Base-by-base conservation (phyloP, 2,113 vertebrate species). In the Grammomys dolichurus region DNA sequence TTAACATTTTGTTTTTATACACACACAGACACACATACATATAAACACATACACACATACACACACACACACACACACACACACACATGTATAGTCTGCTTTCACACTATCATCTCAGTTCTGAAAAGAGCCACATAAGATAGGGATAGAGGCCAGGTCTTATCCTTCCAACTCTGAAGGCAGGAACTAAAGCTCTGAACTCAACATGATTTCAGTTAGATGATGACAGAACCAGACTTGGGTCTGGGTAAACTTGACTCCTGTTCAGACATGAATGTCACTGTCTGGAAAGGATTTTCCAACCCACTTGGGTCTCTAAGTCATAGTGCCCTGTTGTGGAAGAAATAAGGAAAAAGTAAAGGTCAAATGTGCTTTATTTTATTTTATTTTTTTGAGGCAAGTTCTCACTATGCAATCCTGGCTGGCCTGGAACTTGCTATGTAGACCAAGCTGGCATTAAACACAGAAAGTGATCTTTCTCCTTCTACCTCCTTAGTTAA, bases 271-370 rank as follows among this genome's bases (percentile, higher is more conserved):
- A 1, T 17, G 36, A 92, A 33, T 67, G 36, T 84, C 75, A n/a
- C 22, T 56, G 78, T 43, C 63, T 76, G 31, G 26, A 43, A 80
- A 5, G 43, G 19, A 26, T n/a, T 81, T 89, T 85, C 90, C 76
- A 96, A 1, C 31, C 36, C 24, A 2, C 24, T 28, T 91, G 58
- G 56, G 31, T 84, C 72, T 86, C 70, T 46, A 76, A 46, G 51
- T 86, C 72, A 19, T 43, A 67, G 3, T 51, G 17, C 70, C 69
- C 77, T 91, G 36, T 40, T 85, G 1, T 76, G 81, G 89, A 72
- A 88, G 40, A 84, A 89, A 56, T 40, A 73, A 85, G 26, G 48
- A 70, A 90, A 82, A 72, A 58, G 19, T 56, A 86, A 85, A 95
- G 65, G 43, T 78, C 20, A 13, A 67, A 20, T 87, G 85, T 26